Evolutionary conservation across 1,140 invertebrate genomes (phyloP).

Genomic region (Brachionus koreanus): DNA sequence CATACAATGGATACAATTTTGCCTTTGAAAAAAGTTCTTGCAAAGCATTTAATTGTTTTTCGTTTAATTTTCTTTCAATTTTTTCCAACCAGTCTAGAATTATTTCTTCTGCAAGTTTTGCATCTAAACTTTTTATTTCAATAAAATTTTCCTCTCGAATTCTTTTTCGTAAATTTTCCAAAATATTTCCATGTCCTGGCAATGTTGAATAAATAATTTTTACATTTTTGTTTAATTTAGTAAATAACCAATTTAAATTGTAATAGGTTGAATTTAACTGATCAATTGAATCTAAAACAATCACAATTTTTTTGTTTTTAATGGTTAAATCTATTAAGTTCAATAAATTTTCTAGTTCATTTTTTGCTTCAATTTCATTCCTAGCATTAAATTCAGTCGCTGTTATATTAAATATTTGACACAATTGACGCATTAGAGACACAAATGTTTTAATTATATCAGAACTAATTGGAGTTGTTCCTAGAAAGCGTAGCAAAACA

Average conservation of each 20-base stretch:
- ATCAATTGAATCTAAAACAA: constrained; percentile 53
- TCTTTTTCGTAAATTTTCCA: not conserved
- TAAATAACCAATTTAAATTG: constrained; percentile 53
- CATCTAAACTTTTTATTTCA: not conserved
- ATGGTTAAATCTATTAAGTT: too few relatives aligned
- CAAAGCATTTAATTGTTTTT: constrained; percentile 76
- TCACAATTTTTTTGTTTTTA: constrained; percentile 49
- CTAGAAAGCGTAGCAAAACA: constrained; percentile 10
- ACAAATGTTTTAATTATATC: not conserved
- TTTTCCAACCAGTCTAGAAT: constrained; percentile 47
- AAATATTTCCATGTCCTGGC: constrained; percentile 44
- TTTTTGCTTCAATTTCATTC: not conserved
- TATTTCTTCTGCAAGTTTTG: not conserved
- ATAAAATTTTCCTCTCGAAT: not conserved
- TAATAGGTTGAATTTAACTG: constrained; percentile 48
- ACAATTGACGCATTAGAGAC: not conserved
- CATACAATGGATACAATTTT: constrained; percentile 54
- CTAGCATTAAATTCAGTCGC: not conserved
- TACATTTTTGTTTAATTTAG: constrained; percentile 51
- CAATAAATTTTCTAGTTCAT: too few relatives aligned
- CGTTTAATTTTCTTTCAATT: constrained; percentile 47
- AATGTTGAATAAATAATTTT: constrained; percentile 51
- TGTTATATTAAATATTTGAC: not conserved
- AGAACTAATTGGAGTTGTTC: constrained; percentile 10
- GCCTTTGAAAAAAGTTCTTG: constrained; percentile 69